phyloP scores from a whole-genome alignment of 2,797 vertebrate species.

The Yasuhikotakia modesta region DNA sequence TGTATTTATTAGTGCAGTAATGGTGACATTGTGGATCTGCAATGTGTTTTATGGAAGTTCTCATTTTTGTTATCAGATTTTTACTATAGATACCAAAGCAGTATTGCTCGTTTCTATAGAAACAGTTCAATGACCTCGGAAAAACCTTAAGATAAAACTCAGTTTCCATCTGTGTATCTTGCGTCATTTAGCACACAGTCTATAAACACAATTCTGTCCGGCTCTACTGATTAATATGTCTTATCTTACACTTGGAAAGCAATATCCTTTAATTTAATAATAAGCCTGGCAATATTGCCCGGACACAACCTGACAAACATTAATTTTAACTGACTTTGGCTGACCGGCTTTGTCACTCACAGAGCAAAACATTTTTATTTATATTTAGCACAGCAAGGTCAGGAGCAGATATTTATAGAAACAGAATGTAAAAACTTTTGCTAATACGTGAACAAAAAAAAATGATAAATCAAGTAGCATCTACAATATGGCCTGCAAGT shows the following conservation, averaged over 20 bases:
- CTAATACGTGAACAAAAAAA: neutral
- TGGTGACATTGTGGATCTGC: neutral
- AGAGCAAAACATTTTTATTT: neutral
- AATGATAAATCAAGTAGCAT: neutral
- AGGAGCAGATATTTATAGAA: neutral
- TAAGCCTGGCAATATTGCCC: slow-evolving; percentile 53
- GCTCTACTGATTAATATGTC: slow-evolving; percentile 17
- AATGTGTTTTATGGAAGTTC: neutral
- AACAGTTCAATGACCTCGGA: slow-evolving; percentile 32
- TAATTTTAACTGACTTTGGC: slow-evolving; percentile 44
- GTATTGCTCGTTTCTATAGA: slow-evolving; percentile 55
- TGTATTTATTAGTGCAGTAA: neutral
- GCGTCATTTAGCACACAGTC: slow-evolving; percentile 48
- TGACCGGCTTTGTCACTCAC: neutral
- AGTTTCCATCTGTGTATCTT: slow-evolving; percentile 32
- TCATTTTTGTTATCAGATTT: neutral
- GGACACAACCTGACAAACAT: slow-evolving; percentile 42
- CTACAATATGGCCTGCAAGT: neutral
- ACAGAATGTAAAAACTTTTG: neutral
- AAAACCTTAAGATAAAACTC: slow-evolving; percentile 41
- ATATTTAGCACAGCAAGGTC: neutral
- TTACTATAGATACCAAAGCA: neutral
- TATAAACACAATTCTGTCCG: slow-evolving; percentile 1
- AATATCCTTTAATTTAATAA: slow-evolving; percentile 63
- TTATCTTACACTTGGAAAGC: slow-evolving; percentile 45